Evolutionary conservation across 1,140 invertebrate species (phyloP), one percentile per base, ranked within the genome.

Genomic region (Batillaria attramentaria): DNA sequence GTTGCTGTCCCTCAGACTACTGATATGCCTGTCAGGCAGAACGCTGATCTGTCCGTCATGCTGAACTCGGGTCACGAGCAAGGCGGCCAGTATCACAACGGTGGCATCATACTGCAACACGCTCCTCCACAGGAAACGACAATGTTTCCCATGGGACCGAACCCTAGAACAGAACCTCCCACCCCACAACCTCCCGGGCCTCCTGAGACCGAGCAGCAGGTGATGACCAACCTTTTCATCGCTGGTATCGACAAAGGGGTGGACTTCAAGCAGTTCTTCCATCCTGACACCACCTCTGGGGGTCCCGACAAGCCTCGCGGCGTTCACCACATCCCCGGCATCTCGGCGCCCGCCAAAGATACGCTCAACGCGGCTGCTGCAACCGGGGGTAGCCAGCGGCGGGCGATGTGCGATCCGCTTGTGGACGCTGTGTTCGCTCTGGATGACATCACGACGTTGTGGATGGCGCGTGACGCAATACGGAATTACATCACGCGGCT

Each of bases 351-450:
- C 46, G n/a, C n/a, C 8, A 10, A 60, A 3, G 16, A 4, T 4
- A 13, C 37, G 2, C 5, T n/a, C 3, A 31, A 42, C 16, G 72
- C 46, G 4, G 8, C 24, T 10, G 50, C 31, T n/a, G 42, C 33
- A 10, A 42, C 16, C 35, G 43, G 10, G 2, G n/a, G n/a, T 39
- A 2, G 18, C 33, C 54, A 35, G 1, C 41, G 28, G 42, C 42
- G 68, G 24, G 68, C 42, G 68, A 39, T 42, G 24, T 75, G 73
- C 37, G 73, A 75, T 39, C 37, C 39, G 73, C 37, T 41, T 13
- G 73, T 75, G 73, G 73, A 75, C 73, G 37, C 57, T 8, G 57
- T 75, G 37, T 75, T 75, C 73, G 73, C 73, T 3, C 73, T 75
- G 57, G 73, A 75, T 28, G 54, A 62, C 73, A 57, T 75, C 35